Conservation (phyloP, 2,797 vertebrate species). For the Sebastolobus altivelis region DNA sequence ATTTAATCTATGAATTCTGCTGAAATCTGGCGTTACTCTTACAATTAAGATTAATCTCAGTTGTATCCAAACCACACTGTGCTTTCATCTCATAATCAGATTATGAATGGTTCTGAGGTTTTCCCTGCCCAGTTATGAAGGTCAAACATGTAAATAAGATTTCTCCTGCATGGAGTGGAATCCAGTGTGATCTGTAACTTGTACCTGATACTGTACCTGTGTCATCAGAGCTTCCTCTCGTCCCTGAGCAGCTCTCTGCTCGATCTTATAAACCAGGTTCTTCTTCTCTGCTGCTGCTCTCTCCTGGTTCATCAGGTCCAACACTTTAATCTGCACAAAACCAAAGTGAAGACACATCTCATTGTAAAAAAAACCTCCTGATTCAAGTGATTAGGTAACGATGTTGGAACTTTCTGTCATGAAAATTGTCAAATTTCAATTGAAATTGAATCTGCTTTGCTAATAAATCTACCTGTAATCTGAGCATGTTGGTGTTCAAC, state of each 20-base stretch:
- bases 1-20: not conserved
- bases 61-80: not conserved
- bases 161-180: not conserved
- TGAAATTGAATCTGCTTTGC: not conserved
- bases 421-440: not conserved
- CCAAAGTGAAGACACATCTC: not conserved
- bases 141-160: not conserved
- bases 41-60: not conserved
- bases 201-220: slow-evolving; percentile 84
- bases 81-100: not conserved
- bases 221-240: slow-evolving; percentile 83
- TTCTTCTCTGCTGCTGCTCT: slow-evolving; percentile 86
- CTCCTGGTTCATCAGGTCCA: slow-evolving; percentile 90
- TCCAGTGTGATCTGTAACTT: not conserved
- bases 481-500: not conserved
- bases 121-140: not conserved
- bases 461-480: not conserved
- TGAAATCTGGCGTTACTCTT: not conserved
- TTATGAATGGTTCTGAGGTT: not conserved
- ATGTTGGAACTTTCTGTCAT: not conserved
- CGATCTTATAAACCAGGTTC: slow-evolving; percentile 85
- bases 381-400: not conserved
- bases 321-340: slow-evolving; percentile 86
- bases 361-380: not conserved
- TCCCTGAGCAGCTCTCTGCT: slow-evolving; percentile 82